These are phyloP conservation scores for Sebastes diaconus DNA, from an alignment of 2,797 vertebrate species.

Conservation along the genomic window DNA sequence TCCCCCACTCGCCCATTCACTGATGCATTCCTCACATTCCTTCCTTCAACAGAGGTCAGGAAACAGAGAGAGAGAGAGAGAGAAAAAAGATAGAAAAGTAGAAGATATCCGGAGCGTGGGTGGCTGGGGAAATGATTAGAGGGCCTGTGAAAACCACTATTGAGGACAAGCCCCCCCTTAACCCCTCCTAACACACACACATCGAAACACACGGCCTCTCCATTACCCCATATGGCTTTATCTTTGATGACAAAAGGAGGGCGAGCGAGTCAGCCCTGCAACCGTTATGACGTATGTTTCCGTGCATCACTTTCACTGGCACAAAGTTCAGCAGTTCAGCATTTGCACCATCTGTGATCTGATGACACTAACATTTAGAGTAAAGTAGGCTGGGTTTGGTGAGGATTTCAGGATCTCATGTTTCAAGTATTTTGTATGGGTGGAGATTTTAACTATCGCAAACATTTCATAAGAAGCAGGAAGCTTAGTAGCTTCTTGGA, in stretches of 20 bases:
- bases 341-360: not conserved
- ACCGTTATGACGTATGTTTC: constrained; percentile 43
- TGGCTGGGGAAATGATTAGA: constrained; percentile 59
- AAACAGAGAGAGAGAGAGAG: not conserved
- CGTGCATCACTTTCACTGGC: constrained; percentile 36
- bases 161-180: not conserved
- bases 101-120: constrained; percentile 57
- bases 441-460: not conserved
- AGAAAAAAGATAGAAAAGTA: constrained; percentile 12
- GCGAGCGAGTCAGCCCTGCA: not conserved
- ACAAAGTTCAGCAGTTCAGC: constrained; percentile 30
- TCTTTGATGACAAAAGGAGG: constrained; percentile 49
- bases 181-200: not conserved
- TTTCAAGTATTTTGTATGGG: not conserved
- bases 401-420: not conserved
- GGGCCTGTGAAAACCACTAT: constrained; percentile 30
- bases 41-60: constrained; percentile 36
- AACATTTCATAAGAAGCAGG: constrained; percentile 44
- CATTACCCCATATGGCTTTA: constrained; percentile 49
- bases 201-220: not conserved
- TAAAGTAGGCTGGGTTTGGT: no score
- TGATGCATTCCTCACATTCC: constrained; percentile 67
- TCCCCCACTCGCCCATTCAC: constrained; percentile 36
- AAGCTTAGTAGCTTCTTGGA: constrained; percentile 56
- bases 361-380: not conserved